phyloP scores from a whole-genome alignment of 2,113 vertebrate genomes.

The Mus pahari region DNA sequence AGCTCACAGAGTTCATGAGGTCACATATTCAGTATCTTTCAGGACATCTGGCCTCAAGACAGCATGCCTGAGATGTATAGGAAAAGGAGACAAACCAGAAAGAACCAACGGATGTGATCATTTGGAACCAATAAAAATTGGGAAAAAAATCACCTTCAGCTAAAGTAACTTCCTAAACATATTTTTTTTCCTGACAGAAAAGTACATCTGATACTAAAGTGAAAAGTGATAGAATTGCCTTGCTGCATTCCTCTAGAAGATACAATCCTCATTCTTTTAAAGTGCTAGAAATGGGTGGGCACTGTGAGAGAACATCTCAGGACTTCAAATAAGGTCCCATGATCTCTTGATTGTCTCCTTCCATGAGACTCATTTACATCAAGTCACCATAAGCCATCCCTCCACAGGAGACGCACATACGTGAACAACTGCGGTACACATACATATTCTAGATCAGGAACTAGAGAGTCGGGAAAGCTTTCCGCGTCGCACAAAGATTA shows the following conservation, averaged over 20 bases:
- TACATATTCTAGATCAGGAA: neutral
- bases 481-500: neutral
- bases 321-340: neutral
- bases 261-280: constrained; percentile 2
- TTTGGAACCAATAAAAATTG: neutral
- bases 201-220: neutral
- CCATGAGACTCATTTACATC: neutral
- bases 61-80: neutral
- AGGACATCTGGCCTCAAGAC: neutral
- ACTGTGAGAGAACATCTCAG: neutral
- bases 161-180: neutral
- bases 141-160: neutral
- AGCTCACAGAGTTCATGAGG: neutral
- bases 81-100: constrained; percentile 35
- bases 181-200: constrained; percentile 33
- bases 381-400: neutral
- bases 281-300: neutral
- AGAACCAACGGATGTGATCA: neutral
- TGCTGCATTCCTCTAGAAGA: neutral
- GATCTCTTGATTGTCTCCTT: neutral
- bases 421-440: neutral
- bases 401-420: no score
- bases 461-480: neutral
- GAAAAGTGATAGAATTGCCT: neutral
- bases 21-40: neutral